These are phyloP conservation scores for Atta colombica DNA, from an alignment of 1,140 invertebrate species.

Conservation along the genomic window DNA sequence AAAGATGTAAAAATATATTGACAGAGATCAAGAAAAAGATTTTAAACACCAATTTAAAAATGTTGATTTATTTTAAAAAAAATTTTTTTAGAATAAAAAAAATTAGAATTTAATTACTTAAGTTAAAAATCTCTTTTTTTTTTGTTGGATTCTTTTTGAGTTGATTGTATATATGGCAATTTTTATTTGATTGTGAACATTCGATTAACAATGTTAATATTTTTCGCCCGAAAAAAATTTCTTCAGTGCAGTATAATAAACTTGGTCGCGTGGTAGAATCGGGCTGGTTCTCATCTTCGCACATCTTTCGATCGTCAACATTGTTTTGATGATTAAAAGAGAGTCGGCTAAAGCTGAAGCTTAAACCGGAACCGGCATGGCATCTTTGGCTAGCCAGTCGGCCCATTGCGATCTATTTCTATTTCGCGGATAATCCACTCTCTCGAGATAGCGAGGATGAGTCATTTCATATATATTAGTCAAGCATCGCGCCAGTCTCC, in stretches of 20 bases:
- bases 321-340: conserved; percentile 62
- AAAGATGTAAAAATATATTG: background rate
- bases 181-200: background rate
- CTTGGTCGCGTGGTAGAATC: background rate
- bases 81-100: background rate
- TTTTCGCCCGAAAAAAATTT: background rate
- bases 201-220: background rate
- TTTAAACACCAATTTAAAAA: background rate
- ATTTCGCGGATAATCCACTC: conserved; percentile 78
- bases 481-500: conserved; percentile 65
- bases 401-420: conserved; percentile 80
- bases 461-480: conserved; percentile 80
- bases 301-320: conserved; percentile 23
- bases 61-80: background rate
- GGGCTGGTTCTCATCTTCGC: background rate
- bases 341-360: conserved; percentile 50
- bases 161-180: background rate
- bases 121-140: background rate
- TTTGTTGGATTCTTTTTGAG: background rate
- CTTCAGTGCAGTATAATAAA: conserved; percentile 18
- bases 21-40: background rate
- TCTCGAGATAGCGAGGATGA: conserved; percentile 72
- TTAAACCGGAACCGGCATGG: conserved; percentile 64
- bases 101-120: conserved; percentile 10
- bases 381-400: conserved; percentile 65